Conservation (phyloP, 2,797 vertebrate genomes). For the Phalloptychus januarius region DNA sequence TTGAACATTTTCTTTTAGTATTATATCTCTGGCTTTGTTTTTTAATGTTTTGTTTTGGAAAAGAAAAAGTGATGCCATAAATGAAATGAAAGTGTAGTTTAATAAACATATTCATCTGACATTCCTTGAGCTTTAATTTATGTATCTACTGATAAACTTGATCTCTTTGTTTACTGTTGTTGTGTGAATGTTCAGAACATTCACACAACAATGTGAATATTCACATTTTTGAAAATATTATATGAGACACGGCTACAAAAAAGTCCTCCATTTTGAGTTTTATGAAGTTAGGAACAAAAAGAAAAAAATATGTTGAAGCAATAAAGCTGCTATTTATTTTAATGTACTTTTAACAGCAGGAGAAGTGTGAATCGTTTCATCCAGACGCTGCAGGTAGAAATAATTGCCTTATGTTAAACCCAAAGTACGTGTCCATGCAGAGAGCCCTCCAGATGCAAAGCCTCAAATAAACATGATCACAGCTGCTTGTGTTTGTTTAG, state of each 20-base stretch:
- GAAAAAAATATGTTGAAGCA: neutral
- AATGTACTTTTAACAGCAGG: conserved; percentile 13
- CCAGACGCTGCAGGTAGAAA: conserved; percentile 9
- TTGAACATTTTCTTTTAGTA: too few relatives aligned
- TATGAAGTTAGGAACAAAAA: neutral
- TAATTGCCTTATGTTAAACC: conserved; percentile 19
- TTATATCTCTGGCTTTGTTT: too few relatives aligned
- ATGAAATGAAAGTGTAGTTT: too few relatives aligned
- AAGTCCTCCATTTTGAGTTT: neutral
- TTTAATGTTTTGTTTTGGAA: too few relatives aligned
- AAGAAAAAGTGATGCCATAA: too few relatives aligned
- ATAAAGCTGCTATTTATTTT: neutral
- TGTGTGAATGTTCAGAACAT: too few relatives aligned
- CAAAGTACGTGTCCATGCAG: conserved; percentile 16
- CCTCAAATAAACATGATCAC: conserved; percentile 36
- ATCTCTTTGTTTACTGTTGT: too few relatives aligned
- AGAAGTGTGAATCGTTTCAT: conserved; percentile 9
- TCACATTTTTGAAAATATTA: too few relatives aligned
- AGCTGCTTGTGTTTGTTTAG: conserved; percentile 40
- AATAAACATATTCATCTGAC: too few relatives aligned
- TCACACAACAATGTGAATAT: too few relatives aligned
- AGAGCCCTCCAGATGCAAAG: conserved; percentile 22
- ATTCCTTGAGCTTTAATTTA: too few relatives aligned
- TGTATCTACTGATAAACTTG: too few relatives aligned
- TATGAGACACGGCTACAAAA: neutral